These are phyloP conservation scores for Monopis laevigella DNA, from an alignment of 2,888 invertebrate species.

Conservation along the genomic window DNA sequence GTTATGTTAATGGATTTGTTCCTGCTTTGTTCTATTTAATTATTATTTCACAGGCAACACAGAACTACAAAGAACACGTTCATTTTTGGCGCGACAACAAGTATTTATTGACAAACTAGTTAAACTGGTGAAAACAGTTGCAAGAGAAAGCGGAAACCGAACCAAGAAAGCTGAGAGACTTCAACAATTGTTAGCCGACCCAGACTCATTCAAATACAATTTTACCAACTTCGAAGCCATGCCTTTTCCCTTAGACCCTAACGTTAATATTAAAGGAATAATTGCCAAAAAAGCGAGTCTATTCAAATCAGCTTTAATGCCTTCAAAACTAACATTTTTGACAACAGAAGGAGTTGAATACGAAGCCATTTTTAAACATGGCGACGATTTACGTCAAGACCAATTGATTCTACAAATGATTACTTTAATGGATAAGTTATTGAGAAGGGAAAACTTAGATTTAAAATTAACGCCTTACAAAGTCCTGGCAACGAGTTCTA, in stretches of 20 bases:
- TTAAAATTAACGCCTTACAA: conserved; percentile 94
- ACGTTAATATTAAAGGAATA: conserved; percentile 87
- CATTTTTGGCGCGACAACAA: conserved; percentile 85
- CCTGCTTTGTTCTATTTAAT: too few relatives aligned
- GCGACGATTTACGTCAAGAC: conserved; percentile 97
- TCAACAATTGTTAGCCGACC: conserved; percentile 83
- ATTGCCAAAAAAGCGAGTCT: conserved; percentile 89
- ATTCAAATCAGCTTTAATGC: conserved; percentile 97
- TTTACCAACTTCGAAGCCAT: conserved; percentile 92
- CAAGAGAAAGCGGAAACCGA: conserved; percentile 90
- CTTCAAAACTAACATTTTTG: conserved; percentile 87
- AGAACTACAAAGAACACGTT: conserved; percentile 77
- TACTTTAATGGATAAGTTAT: conserved; percentile 95
- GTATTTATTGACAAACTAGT: conserved; percentile 92
- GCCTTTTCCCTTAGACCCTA: conserved; percentile 95
- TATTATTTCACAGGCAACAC: conserved; percentile 52
- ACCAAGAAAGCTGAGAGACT: conserved; percentile 92
- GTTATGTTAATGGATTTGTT: too few relatives aligned
- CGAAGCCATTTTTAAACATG: conserved; percentile 96
- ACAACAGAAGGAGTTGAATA: conserved; percentile 86
- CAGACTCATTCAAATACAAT: conserved; percentile 84
- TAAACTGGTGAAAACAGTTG: conserved; percentile 85
- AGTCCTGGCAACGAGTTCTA: conserved; percentile 94
- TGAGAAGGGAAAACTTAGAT: conserved; percentile 95
- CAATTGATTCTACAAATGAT: conserved; percentile 98